Evolutionary conservation across 1,140 invertebrate species (phyloP).

Genomic region (Bilobella aurantiaca): DNA sequence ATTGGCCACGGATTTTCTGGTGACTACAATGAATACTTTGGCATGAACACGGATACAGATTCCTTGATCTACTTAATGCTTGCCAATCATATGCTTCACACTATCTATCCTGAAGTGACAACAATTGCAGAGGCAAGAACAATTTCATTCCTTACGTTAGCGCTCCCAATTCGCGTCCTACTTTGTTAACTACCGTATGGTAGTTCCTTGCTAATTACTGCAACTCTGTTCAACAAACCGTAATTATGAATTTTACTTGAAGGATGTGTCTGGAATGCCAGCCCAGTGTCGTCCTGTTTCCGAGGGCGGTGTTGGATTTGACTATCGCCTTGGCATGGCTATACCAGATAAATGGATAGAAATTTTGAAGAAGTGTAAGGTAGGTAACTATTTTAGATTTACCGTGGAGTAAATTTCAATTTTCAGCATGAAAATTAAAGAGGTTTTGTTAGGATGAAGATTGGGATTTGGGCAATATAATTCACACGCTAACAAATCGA

Average conservation of each 20-base stretch:
- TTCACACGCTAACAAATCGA: slow-evolving; percentile 89
- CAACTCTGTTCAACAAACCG: background rate
- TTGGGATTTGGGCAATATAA: slow-evolving; percentile 86
- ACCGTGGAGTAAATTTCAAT: background rate
- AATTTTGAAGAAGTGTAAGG: slow-evolving; percentile 57
- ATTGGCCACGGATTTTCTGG: slow-evolving; percentile 86
- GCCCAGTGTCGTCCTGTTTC: slow-evolving; percentile 79
- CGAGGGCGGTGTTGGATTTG: slow-evolving; percentile 93
- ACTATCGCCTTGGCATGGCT: slow-evolving; percentile 95
- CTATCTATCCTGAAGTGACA: slow-evolving; percentile 66
- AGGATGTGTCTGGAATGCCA: slow-evolving; percentile 99
- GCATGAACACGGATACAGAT: slow-evolving; percentile 91
- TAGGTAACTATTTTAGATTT: slow-evolving; percentile 12
- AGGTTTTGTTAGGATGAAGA: slow-evolving; percentile 65
- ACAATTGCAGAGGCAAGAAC: slow-evolving; percentile 82
- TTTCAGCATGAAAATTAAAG: background rate
- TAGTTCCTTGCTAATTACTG: background rate
- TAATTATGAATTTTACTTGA: background rate
- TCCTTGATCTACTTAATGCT: slow-evolving; percentile 89
- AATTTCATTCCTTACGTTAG: slow-evolving; percentile 2
- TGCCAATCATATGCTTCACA: slow-evolving; percentile 86
- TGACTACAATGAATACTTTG: slow-evolving; percentile 95
- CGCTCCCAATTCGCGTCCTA: too few relatives aligned
- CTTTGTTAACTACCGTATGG: too few relatives aligned
- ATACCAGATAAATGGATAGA: slow-evolving; percentile 99